Conservation (phyloP, 2,888 invertebrate genomes). For the Eupithecia dodoneata region DNA sequence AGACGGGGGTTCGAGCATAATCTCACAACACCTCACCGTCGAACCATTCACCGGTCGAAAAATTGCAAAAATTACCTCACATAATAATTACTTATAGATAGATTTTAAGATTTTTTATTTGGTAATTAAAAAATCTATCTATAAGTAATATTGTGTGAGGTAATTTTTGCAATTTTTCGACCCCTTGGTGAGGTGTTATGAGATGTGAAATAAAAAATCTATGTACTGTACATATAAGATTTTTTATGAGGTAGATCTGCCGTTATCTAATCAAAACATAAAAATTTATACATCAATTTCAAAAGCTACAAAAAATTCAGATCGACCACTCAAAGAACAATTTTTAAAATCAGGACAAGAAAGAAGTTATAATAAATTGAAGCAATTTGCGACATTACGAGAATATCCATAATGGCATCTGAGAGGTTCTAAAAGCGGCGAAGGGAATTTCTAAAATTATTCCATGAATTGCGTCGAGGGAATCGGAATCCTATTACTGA, state of each 20-base stretch:
- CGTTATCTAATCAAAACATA: not conserved
- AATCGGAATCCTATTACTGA: conserved; percentile 31
- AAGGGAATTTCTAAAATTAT: conserved; percentile 42
- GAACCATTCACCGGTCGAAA: too few species aligned
- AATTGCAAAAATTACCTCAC: too few species aligned
- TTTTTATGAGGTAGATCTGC: not conserved
- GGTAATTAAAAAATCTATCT: too few species aligned
- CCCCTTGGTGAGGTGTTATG: too few species aligned
- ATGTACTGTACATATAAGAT: too few species aligned
- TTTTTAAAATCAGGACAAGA: not conserved
- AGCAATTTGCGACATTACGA: conserved; percentile 10
- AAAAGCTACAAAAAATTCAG: not conserved
- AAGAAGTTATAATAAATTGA: conserved; percentile 1
- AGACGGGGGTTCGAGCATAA: too few species aligned
- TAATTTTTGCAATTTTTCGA: too few species aligned
- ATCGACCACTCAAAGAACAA: not conserved
- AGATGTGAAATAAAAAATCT: too few species aligned
- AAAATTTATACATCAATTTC: not conserved
- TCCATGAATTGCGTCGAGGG: conserved; percentile 29
- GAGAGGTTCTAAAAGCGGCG: conserved; percentile 22
- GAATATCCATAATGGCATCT: conserved; percentile 20
- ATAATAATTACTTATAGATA: too few species aligned
- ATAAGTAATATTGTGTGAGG: too few species aligned
- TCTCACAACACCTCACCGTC: too few species aligned
- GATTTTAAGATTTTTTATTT: too few species aligned